Evolutionary conservation across 2,888 invertebrate species (phyloP).

Genomic region (Allophyes oxyacanthae): DNA sequence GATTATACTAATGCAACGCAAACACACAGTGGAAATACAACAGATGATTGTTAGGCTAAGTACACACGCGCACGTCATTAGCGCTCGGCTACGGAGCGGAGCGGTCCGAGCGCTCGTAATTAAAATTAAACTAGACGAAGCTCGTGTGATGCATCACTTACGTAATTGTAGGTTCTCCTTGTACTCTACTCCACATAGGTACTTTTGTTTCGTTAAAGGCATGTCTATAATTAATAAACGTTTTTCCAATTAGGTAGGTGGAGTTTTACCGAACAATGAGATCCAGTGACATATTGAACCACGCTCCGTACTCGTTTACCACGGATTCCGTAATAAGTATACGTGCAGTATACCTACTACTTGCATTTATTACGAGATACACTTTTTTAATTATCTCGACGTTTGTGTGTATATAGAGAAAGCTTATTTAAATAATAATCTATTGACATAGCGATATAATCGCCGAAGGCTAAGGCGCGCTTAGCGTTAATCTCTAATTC

Average conservation of each 20-base stretch:
- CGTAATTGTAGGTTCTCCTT: conserved; percentile 40
- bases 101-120: conserved; percentile 41
- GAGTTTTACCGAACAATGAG: background rate
- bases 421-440: too few relatives aligned
- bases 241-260: conserved; percentile 1
- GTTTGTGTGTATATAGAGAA: too few relatives aligned
- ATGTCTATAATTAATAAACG: conserved; percentile 10
- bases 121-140: conserved; percentile 43
- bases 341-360: too few relatives aligned
- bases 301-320: too few relatives aligned
- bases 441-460: too few relatives aligned
- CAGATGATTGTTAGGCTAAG: conserved; percentile 19
- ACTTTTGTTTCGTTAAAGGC: conserved; percentile 2
- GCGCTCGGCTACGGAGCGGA: conserved; percentile 15
- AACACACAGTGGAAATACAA: conserved; percentile 24
- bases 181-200: conserved; percentile 28
- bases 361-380: too few relatives aligned
- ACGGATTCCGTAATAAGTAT: too few relatives aligned
- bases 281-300: too few relatives aligned
- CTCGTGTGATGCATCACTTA: conserved; percentile 38
- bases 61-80: conserved; percentile 42
- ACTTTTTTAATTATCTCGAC: too few relatives aligned
- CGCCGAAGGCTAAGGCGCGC: conserved; percentile 2
- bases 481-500: conserved; percentile 19
- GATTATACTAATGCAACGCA: conserved; percentile 34